These are phyloP conservation scores for Ephialtes manifestator DNA, from an alignment of 2,888 invertebrate species.

Conservation along the genomic window DNA sequence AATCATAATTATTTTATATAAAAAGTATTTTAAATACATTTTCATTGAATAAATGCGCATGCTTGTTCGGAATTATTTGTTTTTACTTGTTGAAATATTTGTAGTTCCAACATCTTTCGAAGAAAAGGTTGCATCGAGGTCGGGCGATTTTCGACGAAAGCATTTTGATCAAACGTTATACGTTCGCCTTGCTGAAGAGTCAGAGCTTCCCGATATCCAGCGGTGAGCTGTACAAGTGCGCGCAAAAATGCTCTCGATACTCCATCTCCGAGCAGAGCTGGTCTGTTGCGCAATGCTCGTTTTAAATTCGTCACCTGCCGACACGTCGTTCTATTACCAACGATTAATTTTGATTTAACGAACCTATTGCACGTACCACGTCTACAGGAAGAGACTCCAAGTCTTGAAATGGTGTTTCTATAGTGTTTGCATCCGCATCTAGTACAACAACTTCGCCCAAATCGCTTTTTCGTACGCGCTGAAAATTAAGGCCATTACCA, in stretches of 20 bases:
- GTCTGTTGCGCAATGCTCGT: conserved; percentile 91
- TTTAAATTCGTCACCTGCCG: conserved; percentile 91
- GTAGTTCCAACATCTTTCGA: conserved; percentile 95
- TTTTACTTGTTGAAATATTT: conserved; percentile 96
- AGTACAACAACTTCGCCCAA: conserved; percentile 97
- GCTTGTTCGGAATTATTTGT: not conserved
- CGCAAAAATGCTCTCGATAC: conserved; percentile 97
- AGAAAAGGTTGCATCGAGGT: conserved; percentile 95
- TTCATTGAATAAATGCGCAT: no score
- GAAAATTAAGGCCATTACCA: conserved; percentile 77
- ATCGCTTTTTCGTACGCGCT: conserved; percentile 93
- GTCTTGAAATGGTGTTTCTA: conserved; percentile 96
- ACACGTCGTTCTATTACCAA: conserved; percentile 64
- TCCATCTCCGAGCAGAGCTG: conserved; percentile 94
- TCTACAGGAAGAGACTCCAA: conserved; percentile 95
- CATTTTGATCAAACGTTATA: conserved; percentile 95
- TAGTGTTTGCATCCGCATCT: conserved; percentile 96
- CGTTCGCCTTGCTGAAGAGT: conserved; percentile 90
- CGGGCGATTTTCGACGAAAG: conserved; percentile 95
- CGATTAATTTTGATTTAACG: conserved; percentile 17
- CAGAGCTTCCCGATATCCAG: conserved; percentile 97
- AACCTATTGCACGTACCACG: conserved; percentile 88
- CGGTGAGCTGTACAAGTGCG: conserved; percentile 97
- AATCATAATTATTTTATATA: no score
- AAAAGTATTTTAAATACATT: no score